A percentile compares a stretch with the other conserved stretches of the same genome.
These are phyloP conservation scores for Cirrhinus mrigala DNA, from an alignment of 2,797 vertebrate species.

Conservation along the genomic window DNA sequence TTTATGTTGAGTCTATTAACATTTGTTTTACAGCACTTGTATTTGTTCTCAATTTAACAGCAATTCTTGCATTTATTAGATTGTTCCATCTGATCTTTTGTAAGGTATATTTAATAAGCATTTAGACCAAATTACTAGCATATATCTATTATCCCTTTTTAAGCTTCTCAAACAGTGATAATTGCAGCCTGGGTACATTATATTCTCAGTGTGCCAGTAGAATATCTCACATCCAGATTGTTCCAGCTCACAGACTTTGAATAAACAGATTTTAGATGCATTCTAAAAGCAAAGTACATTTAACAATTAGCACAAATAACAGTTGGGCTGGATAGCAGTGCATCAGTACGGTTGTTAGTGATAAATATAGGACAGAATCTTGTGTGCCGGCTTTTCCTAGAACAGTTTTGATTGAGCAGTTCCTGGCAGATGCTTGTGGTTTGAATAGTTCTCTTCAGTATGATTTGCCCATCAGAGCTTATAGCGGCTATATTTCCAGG, in stretches of 20 bases:
- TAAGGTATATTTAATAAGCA: neutral
- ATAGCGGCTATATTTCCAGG: constrained; percentile 51
- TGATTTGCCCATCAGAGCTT: constrained; percentile 54
- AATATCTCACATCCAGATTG: constrained; percentile 18
- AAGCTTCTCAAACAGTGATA: constrained; percentile 14
- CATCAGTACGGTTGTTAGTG: constrained; percentile 18
- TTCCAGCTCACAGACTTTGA: constrained; percentile 12
- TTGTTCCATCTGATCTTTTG: neutral
- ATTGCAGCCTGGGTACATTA: constrained; percentile 1
- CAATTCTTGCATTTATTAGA: neutral
- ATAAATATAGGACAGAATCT: constrained; percentile 33
- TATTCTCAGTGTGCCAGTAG: neutral
- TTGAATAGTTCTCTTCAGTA: constrained; percentile 48
- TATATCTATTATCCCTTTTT: constrained; percentile 11
- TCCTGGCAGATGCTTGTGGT: constrained; percentile 49
- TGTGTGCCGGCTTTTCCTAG: constrained; percentile 1
- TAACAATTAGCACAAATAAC: constrained; percentile 5
- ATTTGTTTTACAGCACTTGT: neutral
- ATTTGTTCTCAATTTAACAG: neutral
- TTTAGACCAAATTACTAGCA: constrained; percentile 16
- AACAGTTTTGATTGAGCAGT: constrained; percentile 38
- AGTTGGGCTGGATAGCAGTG: neutral
- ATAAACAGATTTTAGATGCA: neutral
- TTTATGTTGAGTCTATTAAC: neutral
- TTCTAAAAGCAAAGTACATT: neutral